These are phyloP conservation scores for Microplitis mediator DNA, from an alignment of 1,140 invertebrate species.

Conservation along the genomic window DNA sequence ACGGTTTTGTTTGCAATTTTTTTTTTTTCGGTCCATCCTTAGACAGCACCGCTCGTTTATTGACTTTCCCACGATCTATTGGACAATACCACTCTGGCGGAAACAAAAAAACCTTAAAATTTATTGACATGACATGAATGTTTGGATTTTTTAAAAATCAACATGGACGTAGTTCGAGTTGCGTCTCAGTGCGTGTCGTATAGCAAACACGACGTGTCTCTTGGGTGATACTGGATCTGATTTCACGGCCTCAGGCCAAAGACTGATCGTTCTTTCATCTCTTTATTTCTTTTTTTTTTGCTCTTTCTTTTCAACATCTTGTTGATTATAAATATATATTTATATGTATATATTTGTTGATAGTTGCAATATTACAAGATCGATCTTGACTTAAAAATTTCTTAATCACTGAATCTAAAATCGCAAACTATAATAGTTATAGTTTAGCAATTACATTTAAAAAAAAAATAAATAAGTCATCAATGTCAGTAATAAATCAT, in stretches of 20 bases:
- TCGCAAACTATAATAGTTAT: neutral
- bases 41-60: neutral
- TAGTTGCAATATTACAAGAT: conserved; percentile 20
- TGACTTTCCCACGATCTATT: neutral
- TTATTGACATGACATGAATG: neutral
- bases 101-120: neutral
- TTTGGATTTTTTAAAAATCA: conserved; percentile 6
- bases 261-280: conserved; percentile 18
- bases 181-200: neutral
- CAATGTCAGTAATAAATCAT: too few relatives aligned
- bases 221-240: conserved; percentile 31
- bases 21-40: neutral
- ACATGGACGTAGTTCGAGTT: neutral
- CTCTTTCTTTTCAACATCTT: too few relatives aligned
- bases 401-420: conserved; percentile 8
- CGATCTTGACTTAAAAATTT: conserved; percentile 24
- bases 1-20: neutral
- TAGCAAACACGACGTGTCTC: conserved; percentile 8
- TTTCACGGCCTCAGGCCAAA: conserved; percentile 31
- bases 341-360: neutral
- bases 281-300: neutral
- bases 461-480: too few relatives aligned
- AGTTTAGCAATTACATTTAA: too few relatives aligned
- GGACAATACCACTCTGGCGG: too few relatives aligned
- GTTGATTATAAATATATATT: too few relatives aligned